Evolutionary conservation across 1,140 invertebrate genomes (phyloP).

Genomic region (Diabrotica virgifera): DNA sequence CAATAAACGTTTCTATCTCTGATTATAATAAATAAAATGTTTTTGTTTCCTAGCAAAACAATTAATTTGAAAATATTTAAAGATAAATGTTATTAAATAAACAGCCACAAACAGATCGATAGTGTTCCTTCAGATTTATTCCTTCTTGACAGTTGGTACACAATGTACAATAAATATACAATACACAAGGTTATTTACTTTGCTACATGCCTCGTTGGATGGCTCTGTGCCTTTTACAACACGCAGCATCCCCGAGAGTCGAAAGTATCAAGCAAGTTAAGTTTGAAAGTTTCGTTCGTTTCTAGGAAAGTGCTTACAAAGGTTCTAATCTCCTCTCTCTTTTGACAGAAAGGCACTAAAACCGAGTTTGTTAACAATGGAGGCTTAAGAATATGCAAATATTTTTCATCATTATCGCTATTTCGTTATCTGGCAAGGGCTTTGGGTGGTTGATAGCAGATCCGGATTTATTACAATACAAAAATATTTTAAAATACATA

Average conservation of each 20-base stretch:
- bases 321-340: neutral
- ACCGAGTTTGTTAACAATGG: constrained; percentile 18
- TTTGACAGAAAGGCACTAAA: constrained; percentile 17
- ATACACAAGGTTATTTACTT: neutral
- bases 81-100: neutral
- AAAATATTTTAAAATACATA: no score
- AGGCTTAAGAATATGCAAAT: constrained; percentile 21
- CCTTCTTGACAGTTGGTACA: neutral
- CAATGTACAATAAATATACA: neutral
- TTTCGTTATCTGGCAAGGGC: neutral
- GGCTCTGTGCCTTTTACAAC: neutral
- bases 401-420: constrained; percentile 13
- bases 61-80: neutral
- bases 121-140: neutral
- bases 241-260: neutral
- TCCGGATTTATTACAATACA: neutral
- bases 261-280: neutral
- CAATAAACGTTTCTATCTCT: no score
- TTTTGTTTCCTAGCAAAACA: no score
- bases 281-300: neutral
- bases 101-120: neutral
- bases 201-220: neutral
- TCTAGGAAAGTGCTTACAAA: constrained; percentile 8
- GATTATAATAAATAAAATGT: no score
- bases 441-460: neutral